Conservation (phyloP, 2,797 vertebrate species). For the Characodon lateralis region DNA sequence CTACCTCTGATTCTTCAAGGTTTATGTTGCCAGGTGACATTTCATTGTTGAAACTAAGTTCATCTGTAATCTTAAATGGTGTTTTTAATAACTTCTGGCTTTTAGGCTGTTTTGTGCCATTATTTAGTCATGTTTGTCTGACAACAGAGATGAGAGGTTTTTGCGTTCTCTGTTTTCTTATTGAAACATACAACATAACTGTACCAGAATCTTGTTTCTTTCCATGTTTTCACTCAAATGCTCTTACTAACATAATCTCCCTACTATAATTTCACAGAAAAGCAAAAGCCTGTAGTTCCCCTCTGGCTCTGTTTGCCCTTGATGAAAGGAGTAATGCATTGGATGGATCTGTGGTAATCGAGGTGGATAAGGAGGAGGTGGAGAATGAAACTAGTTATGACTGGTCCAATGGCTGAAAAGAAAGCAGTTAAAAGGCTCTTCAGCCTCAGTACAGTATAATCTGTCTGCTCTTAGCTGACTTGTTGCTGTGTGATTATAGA, state of each 20-base stretch:
- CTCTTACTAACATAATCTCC: neutral
- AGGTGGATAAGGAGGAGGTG: constrained; percentile 34
- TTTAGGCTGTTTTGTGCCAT: neutral
- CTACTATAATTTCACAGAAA: constrained; percentile 2
- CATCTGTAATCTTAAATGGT: neutral
- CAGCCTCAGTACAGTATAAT: constrained; percentile 49
- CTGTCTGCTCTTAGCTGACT: constrained; percentile 53
- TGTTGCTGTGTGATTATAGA: constrained; percentile 65
- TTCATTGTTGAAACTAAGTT: neutral
- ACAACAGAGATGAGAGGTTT: neutral
- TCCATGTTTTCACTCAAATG: neutral
- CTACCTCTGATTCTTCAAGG: neutral
- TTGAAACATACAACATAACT: neutral
- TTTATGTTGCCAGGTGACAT: constrained; percentile 4
- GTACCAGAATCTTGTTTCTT: neutral
- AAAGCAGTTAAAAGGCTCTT: constrained; percentile 30
- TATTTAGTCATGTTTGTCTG: neutral
- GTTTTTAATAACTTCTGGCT: neutral
- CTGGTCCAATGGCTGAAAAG: constrained; percentile 11
- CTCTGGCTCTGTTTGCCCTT: neutral
- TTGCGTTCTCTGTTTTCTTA: neutral
- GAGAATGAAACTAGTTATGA: constrained; percentile 30
- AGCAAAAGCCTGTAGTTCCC: neutral
- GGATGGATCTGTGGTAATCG: constrained; percentile 1
- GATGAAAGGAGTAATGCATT: constrained; percentile 25